These are phyloP conservation scores for Idaea aversata DNA, from an alignment of 2,888 invertebrate genomes.

Conservation along the genomic window DNA sequence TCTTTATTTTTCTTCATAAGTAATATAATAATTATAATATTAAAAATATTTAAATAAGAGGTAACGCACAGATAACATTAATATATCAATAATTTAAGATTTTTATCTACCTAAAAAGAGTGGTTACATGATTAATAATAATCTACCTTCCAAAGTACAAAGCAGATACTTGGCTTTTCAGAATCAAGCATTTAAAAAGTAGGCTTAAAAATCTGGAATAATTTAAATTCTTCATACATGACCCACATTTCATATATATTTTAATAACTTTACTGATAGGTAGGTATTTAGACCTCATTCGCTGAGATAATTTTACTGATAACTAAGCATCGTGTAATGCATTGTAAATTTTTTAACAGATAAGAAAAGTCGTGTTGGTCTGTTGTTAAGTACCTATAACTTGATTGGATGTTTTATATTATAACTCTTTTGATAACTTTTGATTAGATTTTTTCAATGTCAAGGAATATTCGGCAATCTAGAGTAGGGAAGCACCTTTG, in stretches of 20 bases:
- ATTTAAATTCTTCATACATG: background rate
- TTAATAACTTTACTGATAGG: slow-evolving; percentile 9
- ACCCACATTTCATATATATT: background rate
- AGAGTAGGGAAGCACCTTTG: background rate
- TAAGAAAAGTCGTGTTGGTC: slow-evolving; percentile 20
- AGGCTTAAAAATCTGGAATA: too few species aligned
- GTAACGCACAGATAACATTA: too few species aligned
- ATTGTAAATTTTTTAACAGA: slow-evolving; percentile 27
- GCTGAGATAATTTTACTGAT: slow-evolving; percentile 30
- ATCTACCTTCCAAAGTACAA: too few species aligned
- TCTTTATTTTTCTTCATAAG: too few species aligned
- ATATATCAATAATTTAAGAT: too few species aligned
- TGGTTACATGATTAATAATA: too few species aligned
- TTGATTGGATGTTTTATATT: background rate
- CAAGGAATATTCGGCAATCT: background rate
- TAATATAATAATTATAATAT: too few species aligned
- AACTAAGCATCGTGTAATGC: slow-evolving; percentile 35
- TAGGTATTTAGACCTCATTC: slow-evolving; percentile 31
- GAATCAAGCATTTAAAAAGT: too few species aligned
- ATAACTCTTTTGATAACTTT: background rate
- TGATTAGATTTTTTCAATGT: background rate
- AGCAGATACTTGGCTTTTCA: too few species aligned
- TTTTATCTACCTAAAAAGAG: too few species aligned
- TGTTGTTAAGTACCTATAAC: background rate
- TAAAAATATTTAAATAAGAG: too few species aligned